phyloP scores from a whole-genome alignment of 2,113 vertebrate genomes.

The Dicrurus megarhynchus region DNA sequence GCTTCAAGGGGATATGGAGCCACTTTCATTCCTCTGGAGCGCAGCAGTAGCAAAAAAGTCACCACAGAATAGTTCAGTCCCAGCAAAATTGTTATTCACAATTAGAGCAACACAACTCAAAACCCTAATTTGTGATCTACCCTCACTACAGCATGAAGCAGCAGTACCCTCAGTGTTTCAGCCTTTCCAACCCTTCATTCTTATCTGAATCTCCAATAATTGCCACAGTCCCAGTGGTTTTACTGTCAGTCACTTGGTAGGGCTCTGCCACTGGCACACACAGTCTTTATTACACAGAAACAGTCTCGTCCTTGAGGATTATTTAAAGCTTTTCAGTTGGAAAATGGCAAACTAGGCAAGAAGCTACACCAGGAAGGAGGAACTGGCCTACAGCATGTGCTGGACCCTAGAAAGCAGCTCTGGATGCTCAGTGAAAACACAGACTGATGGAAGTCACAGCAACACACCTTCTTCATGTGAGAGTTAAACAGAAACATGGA shows the following conservation, averaged over 20 bases:
- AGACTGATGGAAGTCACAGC: background rate
- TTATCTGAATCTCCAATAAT: background rate
- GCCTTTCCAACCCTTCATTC: background rate
- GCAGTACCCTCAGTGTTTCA: background rate
- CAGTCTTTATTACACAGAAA: accelerated
- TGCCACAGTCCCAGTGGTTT: background rate
- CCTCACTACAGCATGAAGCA: background rate
- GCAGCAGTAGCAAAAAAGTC: background rate
- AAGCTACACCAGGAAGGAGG: background rate
- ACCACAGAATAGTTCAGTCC: background rate
- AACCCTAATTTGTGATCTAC: background rate
- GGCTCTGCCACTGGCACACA: background rate
- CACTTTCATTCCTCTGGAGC: background rate
- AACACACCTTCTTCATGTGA: background rate
- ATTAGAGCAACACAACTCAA: background rate
- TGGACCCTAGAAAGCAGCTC: background rate
- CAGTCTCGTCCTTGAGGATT: background rate
- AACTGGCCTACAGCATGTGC: background rate
- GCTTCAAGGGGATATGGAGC: background rate
- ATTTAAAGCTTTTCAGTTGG: background rate
- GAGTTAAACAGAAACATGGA: background rate
- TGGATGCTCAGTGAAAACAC: background rate
- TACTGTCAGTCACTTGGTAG: background rate
- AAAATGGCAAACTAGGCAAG: background rate
- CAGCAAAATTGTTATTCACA: background rate